Percentiles rank a stretch among this genome's conserved stretches.
These are phyloP conservation scores for Ceratitis capitata DNA, from an alignment of 1,140 invertebrate genomes.

Conservation along the genomic window DNA sequence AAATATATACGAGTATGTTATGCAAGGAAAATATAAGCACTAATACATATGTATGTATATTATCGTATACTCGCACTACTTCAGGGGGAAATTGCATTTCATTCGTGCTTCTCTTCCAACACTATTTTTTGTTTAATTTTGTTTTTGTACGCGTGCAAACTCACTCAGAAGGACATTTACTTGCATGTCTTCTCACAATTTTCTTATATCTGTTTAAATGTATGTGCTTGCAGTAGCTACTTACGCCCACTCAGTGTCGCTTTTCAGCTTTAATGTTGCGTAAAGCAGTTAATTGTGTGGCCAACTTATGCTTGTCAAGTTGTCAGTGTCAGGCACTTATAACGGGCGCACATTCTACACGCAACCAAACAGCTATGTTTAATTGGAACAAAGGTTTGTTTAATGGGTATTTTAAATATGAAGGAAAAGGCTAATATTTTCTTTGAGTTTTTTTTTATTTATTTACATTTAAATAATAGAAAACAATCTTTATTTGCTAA, in stretches of 20 bases:
- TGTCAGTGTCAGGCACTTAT: neutral
- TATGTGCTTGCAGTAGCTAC: neutral
- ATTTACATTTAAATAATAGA: neutral
- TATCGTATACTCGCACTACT: too few species aligned
- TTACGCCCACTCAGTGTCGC: neutral
- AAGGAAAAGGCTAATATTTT: neutral
- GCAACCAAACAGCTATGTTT: neutral
- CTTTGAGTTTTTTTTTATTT: neutral
- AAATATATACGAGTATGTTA: too few species aligned
- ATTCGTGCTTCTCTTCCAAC: too few species aligned
- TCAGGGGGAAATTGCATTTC: too few species aligned
- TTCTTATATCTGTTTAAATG: too few species aligned
- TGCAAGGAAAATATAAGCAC: too few species aligned
- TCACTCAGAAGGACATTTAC: neutral
- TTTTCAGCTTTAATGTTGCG: neutral
- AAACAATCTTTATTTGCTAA: too few species aligned
- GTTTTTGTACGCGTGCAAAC: too few species aligned
- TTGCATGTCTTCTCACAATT: neutral
- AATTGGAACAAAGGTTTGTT: neutral
- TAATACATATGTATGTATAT: too few species aligned
- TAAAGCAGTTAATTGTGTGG: neutral
- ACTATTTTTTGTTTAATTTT: neutral
- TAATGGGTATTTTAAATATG: neutral
- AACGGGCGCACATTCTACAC: neutral
- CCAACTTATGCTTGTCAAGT: neutral